Conservation (phyloP, 92 coral and sea anemone species). For the Porites divaricata region DNA sequence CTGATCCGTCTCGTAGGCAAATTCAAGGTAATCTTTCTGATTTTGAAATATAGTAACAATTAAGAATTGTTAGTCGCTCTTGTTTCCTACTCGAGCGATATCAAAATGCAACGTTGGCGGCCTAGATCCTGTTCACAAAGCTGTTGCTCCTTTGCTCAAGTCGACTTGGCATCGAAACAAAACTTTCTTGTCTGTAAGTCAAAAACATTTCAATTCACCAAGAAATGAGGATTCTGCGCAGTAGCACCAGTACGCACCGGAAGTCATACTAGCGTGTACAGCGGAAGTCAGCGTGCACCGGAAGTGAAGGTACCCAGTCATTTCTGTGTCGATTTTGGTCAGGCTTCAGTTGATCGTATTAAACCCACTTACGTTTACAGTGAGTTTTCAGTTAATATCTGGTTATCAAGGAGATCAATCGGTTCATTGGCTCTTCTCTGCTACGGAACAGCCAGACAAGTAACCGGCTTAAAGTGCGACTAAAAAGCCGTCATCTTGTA, state of each 20-base stretch:
- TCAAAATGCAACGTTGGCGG: neutral
- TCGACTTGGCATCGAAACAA: conserved; percentile 17
- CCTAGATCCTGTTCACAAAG: neutral
- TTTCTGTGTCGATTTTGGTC: conserved; percentile 34
- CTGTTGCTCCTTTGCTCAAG: conserved; percentile 1
- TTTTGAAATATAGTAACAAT: neutral
- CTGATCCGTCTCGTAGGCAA: neutral
- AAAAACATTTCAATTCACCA: conserved; percentile 11
- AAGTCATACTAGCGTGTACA: neutral
- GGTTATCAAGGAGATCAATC: conserved; percentile 29
- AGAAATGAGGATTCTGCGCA: conserved; percentile 4
- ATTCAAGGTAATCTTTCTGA: conserved; percentile 21
- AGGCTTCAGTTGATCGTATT: conserved; percentile 13
- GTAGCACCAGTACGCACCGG: neutral
- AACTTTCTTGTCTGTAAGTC: conserved; percentile 23
- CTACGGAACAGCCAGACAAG: conserved; percentile 48
- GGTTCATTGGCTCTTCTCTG: conserved; percentile 43
- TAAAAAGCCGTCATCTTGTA: conserved; percentile 47
- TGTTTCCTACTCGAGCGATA: neutral
- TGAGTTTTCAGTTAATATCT: conserved; percentile 41
- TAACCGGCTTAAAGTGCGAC: conserved; percentile 8
- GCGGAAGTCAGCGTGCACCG: conserved; percentile 15
- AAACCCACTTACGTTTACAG: conserved; percentile 42
- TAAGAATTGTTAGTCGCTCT: conserved; percentile 2
- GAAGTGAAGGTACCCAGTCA: conserved; percentile 41